Evolutionary conservation across 1,140 invertebrate species (phyloP), one percentile per base, ranked within the genome.

Genomic region (Acromyrmex charruanus): DNA sequence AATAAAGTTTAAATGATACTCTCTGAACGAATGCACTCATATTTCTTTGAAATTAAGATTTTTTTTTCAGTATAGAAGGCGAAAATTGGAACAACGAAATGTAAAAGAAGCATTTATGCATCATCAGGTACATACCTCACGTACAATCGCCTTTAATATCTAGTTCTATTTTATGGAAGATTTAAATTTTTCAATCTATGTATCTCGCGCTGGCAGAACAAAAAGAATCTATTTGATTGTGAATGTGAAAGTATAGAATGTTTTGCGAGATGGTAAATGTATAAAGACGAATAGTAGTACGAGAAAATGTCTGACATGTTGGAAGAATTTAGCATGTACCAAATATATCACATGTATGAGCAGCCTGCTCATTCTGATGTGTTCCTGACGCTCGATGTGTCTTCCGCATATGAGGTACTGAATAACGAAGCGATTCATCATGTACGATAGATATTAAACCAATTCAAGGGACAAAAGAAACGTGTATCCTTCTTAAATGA

Each of bases 401-500:
- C 93, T 93, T 88, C 91, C 92, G 94, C 93, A 94, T 94, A 94
- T 94, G 94, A 94, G 93, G 93, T 91, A 94, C 92, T 88, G 77
- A 91, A 92, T 68, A 90, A 89, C 84, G 82, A 85, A 77, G 66
- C 85, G 77, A 86, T 80, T 68, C 51, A 77, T 77, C 39, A 10
- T 10, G 28, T 18, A 28, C 10, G 21, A 75, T 14, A 9, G 7
- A 5, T n/a, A 4, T 28, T 72, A 72, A 72, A 28, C 7, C 16
- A 53, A n/a, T 69, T 72, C 16, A 58, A 12, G 2, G 28, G 55
- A 25, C 3, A 16, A 35, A 35, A 31, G 16, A 31, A 16, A 72
- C 9, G 0, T 28, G 44, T 12, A 7, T 10, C 63, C 18, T 14
- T 51, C 21, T 51, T 12, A 69, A 49, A 25, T 14, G 66, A 44